phyloP scores from a whole-genome alignment of 2,113 vertebrate species.

The Corythornis vintsioides region DNA sequence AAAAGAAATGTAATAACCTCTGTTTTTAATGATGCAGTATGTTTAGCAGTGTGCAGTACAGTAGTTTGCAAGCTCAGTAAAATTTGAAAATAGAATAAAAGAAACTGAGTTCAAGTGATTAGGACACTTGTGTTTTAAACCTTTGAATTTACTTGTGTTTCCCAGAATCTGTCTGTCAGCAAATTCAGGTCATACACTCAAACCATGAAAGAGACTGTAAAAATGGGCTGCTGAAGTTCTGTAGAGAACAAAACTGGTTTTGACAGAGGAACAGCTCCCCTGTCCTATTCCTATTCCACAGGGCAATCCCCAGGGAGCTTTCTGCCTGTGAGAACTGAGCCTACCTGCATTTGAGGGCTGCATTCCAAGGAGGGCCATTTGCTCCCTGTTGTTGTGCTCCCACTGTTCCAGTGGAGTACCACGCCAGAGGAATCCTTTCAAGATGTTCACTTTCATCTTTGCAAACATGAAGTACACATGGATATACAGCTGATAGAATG shows the following conservation, averaged over 20 bases:
- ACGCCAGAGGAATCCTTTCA: neutral
- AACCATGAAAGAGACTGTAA: neutral
- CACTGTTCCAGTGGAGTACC: neutral
- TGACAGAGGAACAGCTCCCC: neutral
- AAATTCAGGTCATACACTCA: constrained; percentile 23
- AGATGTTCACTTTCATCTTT: neutral
- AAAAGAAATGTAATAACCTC: neutral
- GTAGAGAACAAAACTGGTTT: neutral
- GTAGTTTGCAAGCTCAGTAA: neutral
- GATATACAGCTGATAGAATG: neutral
- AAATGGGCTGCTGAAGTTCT: neutral
- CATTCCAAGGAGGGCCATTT: neutral
- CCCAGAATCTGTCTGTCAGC: neutral
- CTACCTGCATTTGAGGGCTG: neutral
- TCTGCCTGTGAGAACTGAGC: neutral
- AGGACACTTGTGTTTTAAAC: neutral
- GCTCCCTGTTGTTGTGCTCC: neutral
- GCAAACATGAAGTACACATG: neutral
- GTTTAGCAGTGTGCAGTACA: neutral
- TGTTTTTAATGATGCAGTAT: neutral
- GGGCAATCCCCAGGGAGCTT: neutral
- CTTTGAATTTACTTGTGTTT: neutral
- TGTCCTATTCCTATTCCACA: neutral
- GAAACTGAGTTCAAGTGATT: neutral
- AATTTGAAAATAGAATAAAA: constrained; percentile 5